Evolutionary conservation across 2,113 vertebrate species (phyloP).

Genomic region (Blennius ocellaris): DNA sequence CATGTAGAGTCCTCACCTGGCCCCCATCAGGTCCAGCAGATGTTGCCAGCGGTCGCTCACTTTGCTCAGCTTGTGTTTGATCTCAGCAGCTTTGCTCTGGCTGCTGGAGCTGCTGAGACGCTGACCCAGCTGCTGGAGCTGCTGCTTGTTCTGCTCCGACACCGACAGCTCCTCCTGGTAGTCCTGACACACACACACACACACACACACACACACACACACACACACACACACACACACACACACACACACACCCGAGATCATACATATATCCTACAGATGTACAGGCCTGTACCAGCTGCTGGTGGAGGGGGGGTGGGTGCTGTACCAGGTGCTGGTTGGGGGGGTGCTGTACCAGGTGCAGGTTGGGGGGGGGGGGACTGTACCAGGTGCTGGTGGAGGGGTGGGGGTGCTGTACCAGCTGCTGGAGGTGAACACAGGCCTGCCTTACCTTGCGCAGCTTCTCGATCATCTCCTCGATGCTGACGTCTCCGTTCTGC

Average conservation of each 20-base stretch:
- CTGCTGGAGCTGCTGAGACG: slow-evolving; percentile 91
- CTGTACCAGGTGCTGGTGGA: too few relatives aligned
- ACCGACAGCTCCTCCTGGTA: slow-evolving; percentile 94
- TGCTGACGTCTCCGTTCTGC: slow-evolving; percentile 95
- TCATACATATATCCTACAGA: too few relatives aligned
- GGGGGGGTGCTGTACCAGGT: too few relatives aligned
- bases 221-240: too few relatives aligned
- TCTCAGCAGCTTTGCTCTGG: slow-evolving; percentile 92
- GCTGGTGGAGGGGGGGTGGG: too few relatives aligned
- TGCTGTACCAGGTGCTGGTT: too few relatives aligned
- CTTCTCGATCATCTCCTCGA: slow-evolving; percentile 98
- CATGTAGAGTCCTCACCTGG: slow-evolving; percentile 83
- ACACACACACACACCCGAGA: too few relatives aligned
- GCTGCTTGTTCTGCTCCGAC: slow-evolving; percentile 90
- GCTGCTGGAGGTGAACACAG: too few relatives aligned
- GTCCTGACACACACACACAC: slow-evolving; percentile 82
- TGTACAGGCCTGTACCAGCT: too few relatives aligned
- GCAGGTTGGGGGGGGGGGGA: too few relatives aligned
- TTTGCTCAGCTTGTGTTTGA: slow-evolving; percentile 92
- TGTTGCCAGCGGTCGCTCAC: slow-evolving; percentile 96
- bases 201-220: too few relatives aligned
- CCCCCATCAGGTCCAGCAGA: slow-evolving; percentile 93
- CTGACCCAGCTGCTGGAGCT: slow-evolving; percentile 93
- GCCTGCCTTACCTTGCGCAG: slow-evolving; percentile 89
- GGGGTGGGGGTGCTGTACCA: too few relatives aligned